phyloP scores from a whole-genome alignment of 2,797 vertebrate genomes.

The Arnoldichthys spilopterus region DNA sequence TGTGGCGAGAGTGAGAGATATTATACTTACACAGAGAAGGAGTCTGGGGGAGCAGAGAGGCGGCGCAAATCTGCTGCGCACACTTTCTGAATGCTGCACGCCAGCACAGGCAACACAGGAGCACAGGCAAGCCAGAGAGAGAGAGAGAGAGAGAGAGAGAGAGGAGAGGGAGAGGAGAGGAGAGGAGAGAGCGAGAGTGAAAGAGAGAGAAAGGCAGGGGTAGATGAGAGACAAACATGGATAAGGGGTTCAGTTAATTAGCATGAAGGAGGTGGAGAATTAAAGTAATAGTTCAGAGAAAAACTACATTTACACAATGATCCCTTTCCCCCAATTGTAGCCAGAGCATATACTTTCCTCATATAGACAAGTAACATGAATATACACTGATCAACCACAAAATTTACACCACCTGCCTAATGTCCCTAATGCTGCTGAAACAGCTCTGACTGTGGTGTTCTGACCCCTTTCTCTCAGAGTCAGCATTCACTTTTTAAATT shows the following conservation, averaged over 20 bases:
- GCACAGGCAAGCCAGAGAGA: constrained; percentile 60
- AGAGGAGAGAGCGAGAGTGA: constrained; percentile 7
- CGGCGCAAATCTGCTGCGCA: constrained; percentile 95
- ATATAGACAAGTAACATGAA: too few species aligned
- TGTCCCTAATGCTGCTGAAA: too few species aligned
- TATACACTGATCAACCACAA: too few species aligned
- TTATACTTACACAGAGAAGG: constrained; percentile 99
- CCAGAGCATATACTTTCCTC: too few species aligned
- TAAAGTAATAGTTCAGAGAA: background rate
- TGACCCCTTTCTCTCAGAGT: too few species aligned
- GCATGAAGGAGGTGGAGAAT: constrained; percentile 5
- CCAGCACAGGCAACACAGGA: constrained; percentile 67
- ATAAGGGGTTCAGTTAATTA: constrained; percentile 18
- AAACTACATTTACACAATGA: background rate
- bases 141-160: constrained; percentile 39
- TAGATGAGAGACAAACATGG: constrained; percentile 19
- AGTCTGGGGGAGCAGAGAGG: constrained; percentile 98
- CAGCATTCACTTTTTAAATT: too few species aligned
- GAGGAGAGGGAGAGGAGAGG: constrained; percentile 16
- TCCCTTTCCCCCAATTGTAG: background rate
- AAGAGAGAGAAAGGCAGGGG: constrained; percentile 17
- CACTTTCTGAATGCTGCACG: constrained; percentile 96
- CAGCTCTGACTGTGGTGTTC: too few species aligned
- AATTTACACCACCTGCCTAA: too few species aligned
- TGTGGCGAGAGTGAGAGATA: constrained; percentile 60